Base-by-base conservation (phyloP, 1,140 invertebrate genomes). In the Drosophila auraria region DNA sequence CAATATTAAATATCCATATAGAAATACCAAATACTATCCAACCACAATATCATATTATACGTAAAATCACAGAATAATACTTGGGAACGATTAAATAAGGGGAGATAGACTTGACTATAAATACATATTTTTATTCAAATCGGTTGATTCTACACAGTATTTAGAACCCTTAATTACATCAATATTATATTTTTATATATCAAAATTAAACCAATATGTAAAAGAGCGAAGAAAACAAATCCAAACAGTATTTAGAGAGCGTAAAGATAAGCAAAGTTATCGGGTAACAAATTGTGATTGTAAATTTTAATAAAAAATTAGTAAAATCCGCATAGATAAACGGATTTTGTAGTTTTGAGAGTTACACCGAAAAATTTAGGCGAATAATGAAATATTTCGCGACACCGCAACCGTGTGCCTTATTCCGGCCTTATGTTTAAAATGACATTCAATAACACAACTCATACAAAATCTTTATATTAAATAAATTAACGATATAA, bases 361-460 rank as follows among this genome's bases (percentile, higher is more conserved):
- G 59, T 80, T 40, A 64, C 38, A 64, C 44, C 58, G 44, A 70
- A 59, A 59, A 72, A 36, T 40, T 56, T 60, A n/a, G 53, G 54
- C 23, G 23, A 68, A 25, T 44, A 68, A 60, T 73, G 69, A 53
- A 51, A 78, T 63, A 70, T 42, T 63, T 76, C 72, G 65, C 72
- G 44, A 77, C 58, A 75, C 42, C 60, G 80, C 53, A 91, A 83
- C 82, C 80, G 77, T 81, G 87, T 91, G 87, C 87, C 87, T 91
- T 91, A 91, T 78, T 82, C 82, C 65, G 87, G 87, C 87, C 86
- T 90, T 90, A 86, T 82, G 82, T 90, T 90, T 70, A 20, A 82
- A 82, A 82, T 74, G 65, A 80, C 61, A 83, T 83, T 78, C 62
- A 80, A 80, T 78, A 80, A 72, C 51, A 50, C 61, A 74, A 38